Conservation (phyloP, 2,113 vertebrate species). For the Tachuris rubrigastra region DNA sequence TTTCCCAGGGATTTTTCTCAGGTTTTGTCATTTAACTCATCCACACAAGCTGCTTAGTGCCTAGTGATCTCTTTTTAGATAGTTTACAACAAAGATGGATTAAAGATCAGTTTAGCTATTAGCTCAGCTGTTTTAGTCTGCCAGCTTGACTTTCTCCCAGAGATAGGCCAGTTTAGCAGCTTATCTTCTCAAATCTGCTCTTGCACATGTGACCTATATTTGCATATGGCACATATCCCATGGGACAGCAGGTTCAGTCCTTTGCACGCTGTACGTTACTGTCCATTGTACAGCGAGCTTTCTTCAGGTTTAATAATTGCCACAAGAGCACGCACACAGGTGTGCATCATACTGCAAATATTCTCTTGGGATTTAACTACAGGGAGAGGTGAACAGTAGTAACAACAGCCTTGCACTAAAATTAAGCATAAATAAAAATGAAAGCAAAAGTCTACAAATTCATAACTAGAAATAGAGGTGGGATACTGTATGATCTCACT, state of each 20-base stretch:
- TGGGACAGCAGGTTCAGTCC: neutral
- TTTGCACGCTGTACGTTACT: neutral
- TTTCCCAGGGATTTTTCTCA: neutral
- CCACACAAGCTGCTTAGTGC: neutral
- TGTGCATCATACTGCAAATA: neutral
- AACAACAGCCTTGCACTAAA: neutral
- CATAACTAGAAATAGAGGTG: neutral
- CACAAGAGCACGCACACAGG: neutral
- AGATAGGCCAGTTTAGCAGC: neutral
- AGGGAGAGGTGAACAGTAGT: neutral
- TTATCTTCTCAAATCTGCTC: conserved; percentile 22
- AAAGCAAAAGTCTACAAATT: neutral
- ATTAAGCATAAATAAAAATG: neutral
- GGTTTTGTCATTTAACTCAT: neutral
- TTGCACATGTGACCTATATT: neutral
- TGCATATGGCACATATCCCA: neutral
- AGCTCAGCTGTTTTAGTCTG: neutral
- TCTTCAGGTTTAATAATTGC: neutral
- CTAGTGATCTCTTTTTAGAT: neutral
- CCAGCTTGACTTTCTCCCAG: conserved; percentile 16
- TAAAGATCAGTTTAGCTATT: neutral
- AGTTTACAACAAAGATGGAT: conserved; percentile 9
- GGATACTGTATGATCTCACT: neutral
- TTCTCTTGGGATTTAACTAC: neutral
- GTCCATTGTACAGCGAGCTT: neutral